Evolutionary conservation across 2,888 invertebrate genomes (phyloP).

Genomic region (Tenthredo amoena): DNA sequence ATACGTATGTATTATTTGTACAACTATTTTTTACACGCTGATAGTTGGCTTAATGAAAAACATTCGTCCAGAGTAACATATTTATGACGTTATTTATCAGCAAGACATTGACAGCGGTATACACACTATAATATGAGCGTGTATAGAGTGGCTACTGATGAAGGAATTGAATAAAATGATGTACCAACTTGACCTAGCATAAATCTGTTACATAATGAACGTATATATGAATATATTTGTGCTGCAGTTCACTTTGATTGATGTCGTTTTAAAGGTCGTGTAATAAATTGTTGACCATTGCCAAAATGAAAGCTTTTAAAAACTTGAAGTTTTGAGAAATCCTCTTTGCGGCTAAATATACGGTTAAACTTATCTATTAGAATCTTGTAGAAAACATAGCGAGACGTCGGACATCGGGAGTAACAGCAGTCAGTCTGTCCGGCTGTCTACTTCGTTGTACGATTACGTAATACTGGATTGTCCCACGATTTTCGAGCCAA

Average conservation of each 20-base stretch:
- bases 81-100: slow-evolving; percentile 15
- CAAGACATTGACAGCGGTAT: slow-evolving; percentile 33
- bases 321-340: background rate
- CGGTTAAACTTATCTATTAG: background rate
- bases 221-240: background rate
- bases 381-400: slow-evolving; percentile 6
- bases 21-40: background rate
- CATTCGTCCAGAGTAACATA: background rate
- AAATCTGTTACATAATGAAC: slow-evolving; percentile 13
- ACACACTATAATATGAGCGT: background rate
- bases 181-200: slow-evolving; percentile 29
- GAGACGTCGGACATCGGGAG: background rate
- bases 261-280: background rate
- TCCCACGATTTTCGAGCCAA: slow-evolving; percentile 56
- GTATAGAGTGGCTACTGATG: background rate
- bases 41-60: background rate
- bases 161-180: slow-evolving; percentile 6
- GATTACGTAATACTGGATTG: slow-evolving; percentile 53
- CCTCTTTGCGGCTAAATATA: background rate
- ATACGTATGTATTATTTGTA: background rate
- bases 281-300: background rate
- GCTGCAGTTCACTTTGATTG: background rate
- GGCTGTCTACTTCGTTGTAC: slow-evolving; percentile 18
- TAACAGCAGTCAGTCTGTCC: slow-evolving; percentile 26
- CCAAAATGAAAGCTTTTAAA: background rate